These are phyloP conservation scores for Menura novaehollandiae DNA, from an alignment of 2,113 vertebrate genomes.

Conservation along the genomic window DNA sequence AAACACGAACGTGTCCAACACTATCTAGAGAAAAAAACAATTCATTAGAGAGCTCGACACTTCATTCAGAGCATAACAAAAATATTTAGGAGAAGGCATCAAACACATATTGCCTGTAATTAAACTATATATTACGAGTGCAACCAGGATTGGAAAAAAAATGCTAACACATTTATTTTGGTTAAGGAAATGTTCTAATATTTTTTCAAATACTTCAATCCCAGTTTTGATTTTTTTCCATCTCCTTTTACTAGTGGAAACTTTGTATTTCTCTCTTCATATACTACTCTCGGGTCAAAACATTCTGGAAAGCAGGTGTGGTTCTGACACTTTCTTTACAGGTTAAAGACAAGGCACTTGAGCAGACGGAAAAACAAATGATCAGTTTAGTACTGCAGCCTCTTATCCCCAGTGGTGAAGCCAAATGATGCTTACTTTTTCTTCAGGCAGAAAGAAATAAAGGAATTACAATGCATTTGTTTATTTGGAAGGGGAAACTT, in stretches of 20 bases:
- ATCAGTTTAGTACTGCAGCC: neutral
- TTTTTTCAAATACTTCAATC: neutral
- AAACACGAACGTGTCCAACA: neutral
- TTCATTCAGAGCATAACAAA: neutral
- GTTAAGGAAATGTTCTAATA: neutral
- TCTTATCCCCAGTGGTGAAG: neutral
- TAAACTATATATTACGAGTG: neutral
- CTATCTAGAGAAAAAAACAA: neutral
- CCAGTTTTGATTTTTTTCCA: neutral
- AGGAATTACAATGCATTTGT: neutral
- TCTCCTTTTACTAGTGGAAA: neutral
- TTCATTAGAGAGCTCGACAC: neutral
- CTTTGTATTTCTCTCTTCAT: neutral
- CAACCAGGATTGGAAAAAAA: neutral
- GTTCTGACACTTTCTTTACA: neutral
- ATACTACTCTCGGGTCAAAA: neutral
- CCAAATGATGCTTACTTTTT: neutral
- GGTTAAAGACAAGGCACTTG: neutral
- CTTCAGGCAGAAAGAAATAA: neutral
- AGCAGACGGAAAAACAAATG: neutral
- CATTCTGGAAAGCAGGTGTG: neutral
- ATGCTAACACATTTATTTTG: neutral
- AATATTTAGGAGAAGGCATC: neutral
- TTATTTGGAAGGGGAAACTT: neutral
- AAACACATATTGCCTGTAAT: neutral